phyloP scores from a whole-genome alignment of 2,888 invertebrate genomes.

The Ectropis crepuscularia region DNA sequence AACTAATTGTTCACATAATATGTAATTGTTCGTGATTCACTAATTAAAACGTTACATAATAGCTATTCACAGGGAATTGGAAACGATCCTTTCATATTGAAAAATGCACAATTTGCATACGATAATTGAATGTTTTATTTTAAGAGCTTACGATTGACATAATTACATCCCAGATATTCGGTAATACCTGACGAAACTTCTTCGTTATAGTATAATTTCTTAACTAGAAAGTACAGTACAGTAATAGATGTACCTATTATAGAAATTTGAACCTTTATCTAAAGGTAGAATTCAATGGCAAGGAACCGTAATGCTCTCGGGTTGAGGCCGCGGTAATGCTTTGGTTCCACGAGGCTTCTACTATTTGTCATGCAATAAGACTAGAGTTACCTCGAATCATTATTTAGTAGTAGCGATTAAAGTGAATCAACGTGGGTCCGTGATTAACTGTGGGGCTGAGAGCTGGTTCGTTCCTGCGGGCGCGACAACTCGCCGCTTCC shows the following conservation, averaged over 20 bases:
- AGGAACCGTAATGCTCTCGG: slow-evolving; percentile 13
- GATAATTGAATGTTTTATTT: neutral
- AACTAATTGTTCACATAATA: slow-evolving; percentile 6
- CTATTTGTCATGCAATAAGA: slow-evolving; percentile 52
- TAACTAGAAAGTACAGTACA: no score
- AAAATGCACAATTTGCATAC: slow-evolving; percentile 6
- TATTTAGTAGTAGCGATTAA: slow-evolving; percentile 57
- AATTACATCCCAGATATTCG: no score
- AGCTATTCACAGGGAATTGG: slow-evolving; percentile 12
- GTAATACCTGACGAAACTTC: no score
- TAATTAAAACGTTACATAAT: slow-evolving; percentile 26
- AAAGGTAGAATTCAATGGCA: slow-evolving; percentile 8
- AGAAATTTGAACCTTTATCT: neutral
- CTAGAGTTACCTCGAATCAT: slow-evolving; percentile 54
- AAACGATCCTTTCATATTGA: slow-evolving; percentile 13
- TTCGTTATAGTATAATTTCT: no score
- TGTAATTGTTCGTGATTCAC: slow-evolving; percentile 14
- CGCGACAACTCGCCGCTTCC: slow-evolving; percentile 72
- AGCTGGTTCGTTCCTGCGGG: slow-evolving; percentile 53
- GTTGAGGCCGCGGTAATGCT: slow-evolving; percentile 13
- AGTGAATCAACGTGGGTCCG: slow-evolving; percentile 56
- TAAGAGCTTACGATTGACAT: neutral
- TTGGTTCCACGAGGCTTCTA: slow-evolving; percentile 35
- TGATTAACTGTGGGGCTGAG: slow-evolving; percentile 54
- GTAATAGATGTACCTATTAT: no score